These are phyloP conservation scores for Euphydryas editha DNA, from an alignment of 2,888 invertebrate genomes.

Conservation along the genomic window DNA sequence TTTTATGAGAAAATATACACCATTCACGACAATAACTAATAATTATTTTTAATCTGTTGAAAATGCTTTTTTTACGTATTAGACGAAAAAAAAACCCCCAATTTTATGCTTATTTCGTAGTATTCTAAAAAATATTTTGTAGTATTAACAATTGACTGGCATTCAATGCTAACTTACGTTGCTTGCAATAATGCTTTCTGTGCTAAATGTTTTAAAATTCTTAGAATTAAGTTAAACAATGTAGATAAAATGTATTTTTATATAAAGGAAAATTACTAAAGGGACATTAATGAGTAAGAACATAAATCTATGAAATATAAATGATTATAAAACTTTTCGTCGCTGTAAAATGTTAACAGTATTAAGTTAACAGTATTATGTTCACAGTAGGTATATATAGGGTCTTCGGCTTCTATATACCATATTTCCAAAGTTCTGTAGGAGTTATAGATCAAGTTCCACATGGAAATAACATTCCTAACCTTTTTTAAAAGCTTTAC, in stretches of 20 bases:
- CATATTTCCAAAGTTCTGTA: too few relatives aligned
- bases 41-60: slow-evolving; percentile 18
- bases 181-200: slow-evolving; percentile 41
- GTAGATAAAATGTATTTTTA: slow-evolving; percentile 49
- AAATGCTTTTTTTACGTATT: slow-evolving; percentile 10
- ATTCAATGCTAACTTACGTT: slow-evolving; percentile 15
- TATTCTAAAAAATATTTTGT: neutral
- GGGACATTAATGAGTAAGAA: neutral
- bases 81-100: too few relatives aligned
- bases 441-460: too few relatives aligned
- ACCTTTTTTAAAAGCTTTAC: too few relatives aligned
- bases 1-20: slow-evolving; percentile 18
- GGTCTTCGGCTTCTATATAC: too few relatives aligned
- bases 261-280: slow-evolving; percentile 39
- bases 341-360: neutral
- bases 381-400: neutral
- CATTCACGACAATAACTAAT: slow-evolving; percentile 7
- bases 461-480: too few relatives aligned
- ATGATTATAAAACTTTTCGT: neutral
- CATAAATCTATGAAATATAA: neutral
- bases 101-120: too few relatives aligned
- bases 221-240: slow-evolving; percentile 44
- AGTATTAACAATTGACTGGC: slow-evolving; percentile 7
- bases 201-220: slow-evolving; percentile 33
- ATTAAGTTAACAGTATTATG: slow-evolving; percentile 6